Base-by-base conservation (phyloP, 1,140 invertebrate genomes). In the Drosophila baimaii region DNA sequence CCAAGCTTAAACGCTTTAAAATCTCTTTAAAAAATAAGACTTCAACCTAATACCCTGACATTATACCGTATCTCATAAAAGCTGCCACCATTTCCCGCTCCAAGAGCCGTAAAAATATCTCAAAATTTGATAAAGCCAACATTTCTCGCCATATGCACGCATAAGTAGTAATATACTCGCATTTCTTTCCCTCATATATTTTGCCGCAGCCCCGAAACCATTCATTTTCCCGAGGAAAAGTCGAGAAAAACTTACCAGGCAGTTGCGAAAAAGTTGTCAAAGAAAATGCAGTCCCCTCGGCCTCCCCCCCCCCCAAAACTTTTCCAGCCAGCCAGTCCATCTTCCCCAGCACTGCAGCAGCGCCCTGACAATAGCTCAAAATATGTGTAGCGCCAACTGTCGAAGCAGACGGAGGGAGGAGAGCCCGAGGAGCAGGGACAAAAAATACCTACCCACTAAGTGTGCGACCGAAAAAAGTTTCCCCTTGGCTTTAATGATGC, bases 401-500 rank as follows among this genome's bases (percentile, higher is more conserved):
- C 81, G 77, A 77, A 73, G 80, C 35, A 49, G 51, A 23, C 31
- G 29, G 31, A 52, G 35, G 51, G 12, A 9, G 29, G 29, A 33
- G 27, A 4, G 47, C 21, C 15, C 23, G 7, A 58, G 33, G 29
- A 52, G 55, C 17, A 41, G 61, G 61, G 23, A 74, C 49, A 63
- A 68, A 73, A 70, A 69, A 13, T 31, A 31, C 47, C 27, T 6
- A 54, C 51, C 49, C n/a, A n/a, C n/a, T n/a, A n/a, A 52, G 62
- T 78, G 62, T 33, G 31, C 31, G 10, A 33, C 31, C 70, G 65
- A 79, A 72, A 83, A 84, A 85, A 77, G 73, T 85, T 85, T 58
- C 51, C 29, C 44, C 62, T 74, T 56, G 57, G 55, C 81, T 86
- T 85, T 86, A 85, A 85, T 85, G 82, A 85, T 81, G 82, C 82